phyloP scores from a whole-genome alignment of 2,888 invertebrate species.

The Chydorus sphaericus region DNA sequence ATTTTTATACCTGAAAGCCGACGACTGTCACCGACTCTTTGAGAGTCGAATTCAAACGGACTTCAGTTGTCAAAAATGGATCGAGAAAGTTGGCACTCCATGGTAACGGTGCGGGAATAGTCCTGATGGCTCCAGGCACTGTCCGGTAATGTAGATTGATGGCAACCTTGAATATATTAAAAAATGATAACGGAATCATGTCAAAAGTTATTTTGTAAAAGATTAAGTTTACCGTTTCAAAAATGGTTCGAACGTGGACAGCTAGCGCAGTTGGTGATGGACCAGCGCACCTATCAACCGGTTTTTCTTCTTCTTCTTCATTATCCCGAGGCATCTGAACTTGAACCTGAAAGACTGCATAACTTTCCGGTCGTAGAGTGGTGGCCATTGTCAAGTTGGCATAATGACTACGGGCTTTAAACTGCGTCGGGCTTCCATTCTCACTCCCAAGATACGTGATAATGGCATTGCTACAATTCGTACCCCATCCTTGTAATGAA shows the following conservation, averaged over 20 bases:
- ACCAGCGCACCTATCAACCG: neutral
- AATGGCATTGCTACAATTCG: constrained; percentile 28
- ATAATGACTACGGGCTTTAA: neutral
- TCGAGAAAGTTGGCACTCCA: constrained; percentile 10
- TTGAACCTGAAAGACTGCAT: constrained; percentile 2
- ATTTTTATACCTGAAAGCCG: too few relatives aligned
- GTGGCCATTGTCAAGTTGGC: constrained; percentile 9
- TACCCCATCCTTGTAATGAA: constrained; percentile 41
- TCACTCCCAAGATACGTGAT: constrained; percentile 6
- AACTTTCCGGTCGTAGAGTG: constrained; percentile 1
- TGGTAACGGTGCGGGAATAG: constrained; percentile 1
- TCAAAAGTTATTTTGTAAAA: too few relatives aligned
- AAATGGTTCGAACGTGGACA: constrained; percentile 2
- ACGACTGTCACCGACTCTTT: constrained; percentile 5
- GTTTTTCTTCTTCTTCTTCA: neutral
- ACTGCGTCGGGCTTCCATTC: neutral
- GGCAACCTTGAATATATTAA: too few relatives aligned
- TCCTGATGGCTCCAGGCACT: neutral
- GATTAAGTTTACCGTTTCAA: too few relatives aligned
- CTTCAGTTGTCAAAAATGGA: constrained; percentile 4
- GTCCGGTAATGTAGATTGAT: neutral
- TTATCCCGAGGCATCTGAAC: neutral
- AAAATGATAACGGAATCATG: too few relatives aligned
- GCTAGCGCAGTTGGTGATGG: neutral
- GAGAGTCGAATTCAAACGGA: constrained; percentile 6